These are phyloP conservation scores for Heterodera carotae DNA, from an alignment of 1,140 invertebrate genomes.

Conservation along the genomic window DNA sequence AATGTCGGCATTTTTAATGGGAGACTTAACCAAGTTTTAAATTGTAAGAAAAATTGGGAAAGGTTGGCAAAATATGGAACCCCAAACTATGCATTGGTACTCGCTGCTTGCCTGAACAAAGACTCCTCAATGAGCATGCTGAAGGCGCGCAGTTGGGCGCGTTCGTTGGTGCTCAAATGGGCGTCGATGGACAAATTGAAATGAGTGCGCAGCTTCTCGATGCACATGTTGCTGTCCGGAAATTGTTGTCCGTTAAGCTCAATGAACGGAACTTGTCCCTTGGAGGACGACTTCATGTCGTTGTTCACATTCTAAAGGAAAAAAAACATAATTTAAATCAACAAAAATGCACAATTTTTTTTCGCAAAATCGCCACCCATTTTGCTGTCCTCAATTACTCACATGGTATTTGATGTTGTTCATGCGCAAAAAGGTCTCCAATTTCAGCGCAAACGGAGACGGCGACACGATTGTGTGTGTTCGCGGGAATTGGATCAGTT, in stretches of 20 bases:
- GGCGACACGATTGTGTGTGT: slow-evolving; percentile 79
- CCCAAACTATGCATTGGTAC: too few relatives aligned
- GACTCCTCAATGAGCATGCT: slow-evolving; percentile 92
- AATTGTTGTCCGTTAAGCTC: slow-evolving; percentile 91
- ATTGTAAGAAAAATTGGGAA: slow-evolving; percentile 5
- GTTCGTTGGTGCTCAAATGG: slow-evolving; percentile 79
- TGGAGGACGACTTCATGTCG: slow-evolving; percentile 66
- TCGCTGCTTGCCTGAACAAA: slow-evolving; percentile 70
- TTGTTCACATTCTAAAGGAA: slow-evolving; percentile 53
- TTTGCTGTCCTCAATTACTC: too few relatives aligned
- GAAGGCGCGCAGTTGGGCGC: slow-evolving; percentile 84
- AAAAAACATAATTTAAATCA: not conserved
- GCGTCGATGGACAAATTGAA: slow-evolving; percentile 82
- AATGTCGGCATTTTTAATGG: too few relatives aligned
- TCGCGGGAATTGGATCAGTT: slow-evolving; percentile 88
- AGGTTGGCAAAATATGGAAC: too few relatives aligned
- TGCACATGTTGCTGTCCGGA: slow-evolving; percentile 83
- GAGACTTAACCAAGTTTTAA: too few relatives aligned
- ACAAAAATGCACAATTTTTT: not conserved
- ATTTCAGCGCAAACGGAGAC: slow-evolving; percentile 88
- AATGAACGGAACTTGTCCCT: slow-evolving; percentile 81
- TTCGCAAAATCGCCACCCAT: too few relatives aligned
- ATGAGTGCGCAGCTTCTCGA: slow-evolving; percentile 76
- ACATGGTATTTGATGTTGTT: slow-evolving; percentile 36
- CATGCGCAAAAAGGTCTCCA: slow-evolving; percentile 88